Percentiles rank a stretch among this genome's conserved stretches.
Conservation (phyloP, 2,797 vertebrate genomes). For the Clarias fuscus region DNA sequence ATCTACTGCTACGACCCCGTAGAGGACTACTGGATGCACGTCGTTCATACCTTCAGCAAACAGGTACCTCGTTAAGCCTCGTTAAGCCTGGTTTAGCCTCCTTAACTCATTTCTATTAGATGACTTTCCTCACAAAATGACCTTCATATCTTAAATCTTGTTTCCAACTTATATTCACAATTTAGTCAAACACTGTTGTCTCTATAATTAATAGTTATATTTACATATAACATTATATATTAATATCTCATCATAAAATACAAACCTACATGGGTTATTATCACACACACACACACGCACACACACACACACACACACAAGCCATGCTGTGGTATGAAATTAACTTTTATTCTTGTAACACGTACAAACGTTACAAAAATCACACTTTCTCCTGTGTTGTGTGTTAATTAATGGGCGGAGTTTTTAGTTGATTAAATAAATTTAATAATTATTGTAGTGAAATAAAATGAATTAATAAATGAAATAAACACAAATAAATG, state of each 20-base stretch:
- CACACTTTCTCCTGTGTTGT: no score
- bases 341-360: no score
- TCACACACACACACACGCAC: no score
- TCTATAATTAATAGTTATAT: not conserved
- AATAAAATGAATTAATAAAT: no score
- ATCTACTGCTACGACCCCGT: constrained; percentile 95
- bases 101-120: not conserved
- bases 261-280: no score
- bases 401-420: no score
- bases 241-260: no score
- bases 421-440: not conserved
- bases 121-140: not conserved
- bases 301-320: no score
- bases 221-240: no score
- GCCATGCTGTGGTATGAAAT: no score
- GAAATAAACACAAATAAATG: no score
- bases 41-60: constrained; percentile 94
- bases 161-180: not conserved
- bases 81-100: not conserved
- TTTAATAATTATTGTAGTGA: not conserved
- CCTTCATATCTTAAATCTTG: not conserved
- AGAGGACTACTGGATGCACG: constrained; percentile 97
- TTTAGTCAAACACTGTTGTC: not conserved
- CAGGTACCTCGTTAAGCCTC: constrained; percentile 73
- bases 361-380: no score